phyloP scores from a whole-genome alignment of 2,797 vertebrate genomes.

The Hozukius guyotensis region DNA sequence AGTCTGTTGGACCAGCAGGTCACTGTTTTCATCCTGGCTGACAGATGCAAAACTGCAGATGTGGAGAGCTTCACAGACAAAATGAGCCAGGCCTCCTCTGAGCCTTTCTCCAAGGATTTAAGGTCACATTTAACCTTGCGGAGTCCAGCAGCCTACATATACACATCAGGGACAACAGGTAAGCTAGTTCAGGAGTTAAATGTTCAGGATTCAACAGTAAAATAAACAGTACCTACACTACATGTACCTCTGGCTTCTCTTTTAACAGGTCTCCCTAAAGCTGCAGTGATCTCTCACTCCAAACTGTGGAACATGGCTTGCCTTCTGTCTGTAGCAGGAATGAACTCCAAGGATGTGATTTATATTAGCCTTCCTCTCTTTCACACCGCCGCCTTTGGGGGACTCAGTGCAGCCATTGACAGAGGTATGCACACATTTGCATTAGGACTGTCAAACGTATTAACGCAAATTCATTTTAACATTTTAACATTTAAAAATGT shows the following conservation, averaged over 20 bases:
- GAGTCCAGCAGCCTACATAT: slow-evolving; percentile 85
- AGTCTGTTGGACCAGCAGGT: slow-evolving; percentile 80
- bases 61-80: slow-evolving; percentile 80
- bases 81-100: slow-evolving; percentile 80
- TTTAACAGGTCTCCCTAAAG: slow-evolving; percentile 87
- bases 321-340: neutral
- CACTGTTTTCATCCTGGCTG: slow-evolving; percentile 79
- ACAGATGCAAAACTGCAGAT: slow-evolving; percentile 63
- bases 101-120: slow-evolving; percentile 76
- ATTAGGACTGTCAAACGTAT: too few species aligned
- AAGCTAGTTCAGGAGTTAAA: neutral
- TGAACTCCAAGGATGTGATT: slow-evolving; percentile 77
- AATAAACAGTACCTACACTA: rapidly evolving
- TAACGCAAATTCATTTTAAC: too few species aligned
- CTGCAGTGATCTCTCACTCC: slow-evolving; percentile 78
- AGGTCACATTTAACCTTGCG: slow-evolving; percentile 75
- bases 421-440: too few species aligned
- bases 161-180: slow-evolving; percentile 95
- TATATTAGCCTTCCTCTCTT: slow-evolving; percentile 83
- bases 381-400: too few species aligned
- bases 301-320: slow-evolving; percentile 58
- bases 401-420: too few species aligned
- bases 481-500: too few species aligned
- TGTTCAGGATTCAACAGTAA: neutral
- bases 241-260: neutral